Percentiles rank a stretch among this genome's conserved stretches.
phyloP scores from a whole-genome alignment of 2,113 vertebrate genomes.

The Numenius arquata region DNA sequence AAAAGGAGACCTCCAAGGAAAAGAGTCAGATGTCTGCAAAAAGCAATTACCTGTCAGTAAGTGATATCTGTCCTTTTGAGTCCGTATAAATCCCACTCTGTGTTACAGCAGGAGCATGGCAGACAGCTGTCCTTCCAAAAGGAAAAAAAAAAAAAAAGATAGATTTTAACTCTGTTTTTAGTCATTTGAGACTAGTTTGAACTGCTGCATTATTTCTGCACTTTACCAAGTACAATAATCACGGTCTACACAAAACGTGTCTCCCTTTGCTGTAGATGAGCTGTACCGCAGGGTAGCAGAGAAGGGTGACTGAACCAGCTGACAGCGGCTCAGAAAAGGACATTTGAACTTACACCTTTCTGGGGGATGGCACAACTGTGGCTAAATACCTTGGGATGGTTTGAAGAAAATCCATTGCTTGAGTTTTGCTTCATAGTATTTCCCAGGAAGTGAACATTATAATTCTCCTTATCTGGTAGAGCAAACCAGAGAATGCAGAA shows the following conservation, averaged over 20 bases:
- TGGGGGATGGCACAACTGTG: not conserved
- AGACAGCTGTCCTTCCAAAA: conserved; percentile 1
- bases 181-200: not conserved
- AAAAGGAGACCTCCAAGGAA: not conserved
- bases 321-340: not conserved
- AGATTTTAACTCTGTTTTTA: not conserved
- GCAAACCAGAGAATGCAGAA: not conserved
- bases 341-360: not conserved
- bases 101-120: not conserved
- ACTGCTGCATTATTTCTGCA: not conserved
- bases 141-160: not conserved
- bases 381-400: not conserved
- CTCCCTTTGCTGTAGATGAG: not conserved
- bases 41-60: not conserved
- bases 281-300: not conserved
- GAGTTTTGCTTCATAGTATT: not conserved
- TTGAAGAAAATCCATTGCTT: not conserved
- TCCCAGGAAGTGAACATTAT: not conserved
- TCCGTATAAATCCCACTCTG: not conserved
- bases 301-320: not conserved
- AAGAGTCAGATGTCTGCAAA: conserved; percentile 17
- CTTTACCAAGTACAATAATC: not conserved
- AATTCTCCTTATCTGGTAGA: not conserved
- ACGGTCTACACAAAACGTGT: not conserved
- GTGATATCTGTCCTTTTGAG: not conserved